A percentile compares a stretch with the other conserved stretches of the same genome.
These are phyloP conservation scores for Antheraea assamensis DNA, from an alignment of 2,888 invertebrate genomes.

Conservation along the genomic window DNA sequence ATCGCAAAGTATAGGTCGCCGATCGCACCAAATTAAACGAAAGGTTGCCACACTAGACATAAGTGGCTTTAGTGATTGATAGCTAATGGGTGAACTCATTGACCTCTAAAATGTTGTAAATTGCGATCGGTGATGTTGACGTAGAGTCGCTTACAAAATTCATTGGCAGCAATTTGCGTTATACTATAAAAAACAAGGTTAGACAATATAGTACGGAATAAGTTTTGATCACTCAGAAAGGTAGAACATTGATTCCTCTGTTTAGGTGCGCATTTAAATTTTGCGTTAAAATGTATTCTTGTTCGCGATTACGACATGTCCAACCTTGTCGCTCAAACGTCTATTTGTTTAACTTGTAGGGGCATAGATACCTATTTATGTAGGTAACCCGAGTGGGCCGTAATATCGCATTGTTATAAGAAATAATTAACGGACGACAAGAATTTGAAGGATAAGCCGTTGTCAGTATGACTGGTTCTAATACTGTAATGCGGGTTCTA, in stretches of 20 bases:
- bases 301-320: conserved; percentile 56
- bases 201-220: conserved; percentile 11
- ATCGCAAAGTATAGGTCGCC: background rate
- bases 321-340: conserved; percentile 64
- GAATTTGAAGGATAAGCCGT: conserved; percentile 57
- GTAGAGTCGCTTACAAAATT: conserved; percentile 20
- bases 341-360: conserved; percentile 67
- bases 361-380: conserved; percentile 68
- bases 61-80: conserved; percentile 19
- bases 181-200: conserved; percentile 27
- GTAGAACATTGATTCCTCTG: conserved; percentile 7
- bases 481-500: background rate
- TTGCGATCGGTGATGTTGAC: conserved; percentile 22
- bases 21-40: background rate
- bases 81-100: conserved; percentile 17
- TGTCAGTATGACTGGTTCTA: conserved; percentile 39
- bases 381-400: conserved; percentile 61
- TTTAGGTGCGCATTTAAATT: conserved; percentile 26
- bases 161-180: conserved; percentile 23
- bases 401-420: conserved; percentile 70
- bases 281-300: conserved; percentile 43
- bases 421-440: conserved; percentile 60
- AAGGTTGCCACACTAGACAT: conserved; percentile 12
- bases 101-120: conserved; percentile 24
- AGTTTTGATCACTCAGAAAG: conserved; percentile 1